Evolutionary conservation across 2,797 vertebrate species (phyloP), one percentile per base, ranked within the genome.

Genomic region (Myripristis murdjan): DNA sequence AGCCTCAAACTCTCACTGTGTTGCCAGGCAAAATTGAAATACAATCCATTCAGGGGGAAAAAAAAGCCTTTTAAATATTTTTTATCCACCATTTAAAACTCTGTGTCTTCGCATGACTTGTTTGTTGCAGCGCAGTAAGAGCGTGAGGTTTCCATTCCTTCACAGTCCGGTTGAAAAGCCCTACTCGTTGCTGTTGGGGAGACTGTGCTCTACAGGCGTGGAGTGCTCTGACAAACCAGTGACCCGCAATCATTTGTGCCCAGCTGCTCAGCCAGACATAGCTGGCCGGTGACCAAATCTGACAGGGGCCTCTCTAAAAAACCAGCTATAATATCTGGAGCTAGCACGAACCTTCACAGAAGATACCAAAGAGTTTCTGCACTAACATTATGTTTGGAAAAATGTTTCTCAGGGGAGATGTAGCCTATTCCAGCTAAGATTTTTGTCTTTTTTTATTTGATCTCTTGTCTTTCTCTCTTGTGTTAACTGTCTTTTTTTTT

Each of bases 51-150:
- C 16, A 16, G 41, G 6, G 33, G 46, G 14, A 16, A 55, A 55
- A 61, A 33, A 31, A 28, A 58, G 14, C n/a, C 14, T 68, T 15
- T 6, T 14, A 60, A 12, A 23, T 2, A n/a, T 15, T 31, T 58
- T 73, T 16, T 22, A 20, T 41, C 18, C 26, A n/a, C 23, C 24
- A 7, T 39, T 46, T 51, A 37, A 22, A 51, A 20, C 31, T 81
- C 20, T 64, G 7, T 55, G 33, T 43, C 57, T 59, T 44, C 64
- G 41, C 48, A 75, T 67, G 52, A 64, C 48, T 70, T 58, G 22
- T 70, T 73, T 78, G 59, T 74, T 85, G 79, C 73, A 63, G 80
- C 78, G 80, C 83, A 91, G 59, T 90, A 73, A 88, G 71, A 89
- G 87, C 81, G 70, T 86, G 54, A 65, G 82, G 64, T 73, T 78